Conservation (phyloP, 2,888 invertebrate genomes). For the Leucophenga maculata region DNA sequence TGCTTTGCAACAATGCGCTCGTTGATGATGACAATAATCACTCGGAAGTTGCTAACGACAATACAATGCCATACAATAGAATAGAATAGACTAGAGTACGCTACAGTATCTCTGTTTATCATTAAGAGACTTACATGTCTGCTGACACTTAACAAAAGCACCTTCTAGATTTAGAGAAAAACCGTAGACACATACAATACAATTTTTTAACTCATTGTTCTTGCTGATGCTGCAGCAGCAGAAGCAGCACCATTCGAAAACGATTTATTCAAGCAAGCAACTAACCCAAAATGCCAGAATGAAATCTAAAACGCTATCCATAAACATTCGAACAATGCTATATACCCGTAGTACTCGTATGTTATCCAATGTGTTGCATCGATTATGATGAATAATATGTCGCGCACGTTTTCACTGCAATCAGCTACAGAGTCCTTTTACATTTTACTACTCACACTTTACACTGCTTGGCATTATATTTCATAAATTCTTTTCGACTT, state of each 20-base stretch:
- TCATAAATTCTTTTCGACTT: neutral
- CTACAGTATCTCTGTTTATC: neutral
- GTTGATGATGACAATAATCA: conserved; percentile 17
- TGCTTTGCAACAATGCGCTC: conserved; percentile 17
- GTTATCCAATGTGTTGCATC: conserved; percentile 2
- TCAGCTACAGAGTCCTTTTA: neutral
- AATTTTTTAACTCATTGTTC: no score
- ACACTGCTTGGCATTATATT: neutral
- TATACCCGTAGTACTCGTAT: neutral
- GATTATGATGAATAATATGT: conserved; percentile 25
- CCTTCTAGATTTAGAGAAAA: neutral
- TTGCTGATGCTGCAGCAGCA: neutral
- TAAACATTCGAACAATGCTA: neutral
- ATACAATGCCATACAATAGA: neutral
- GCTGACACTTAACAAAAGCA: conserved; percentile 10
- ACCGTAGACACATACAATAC: neutral
- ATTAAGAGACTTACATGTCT: neutral
- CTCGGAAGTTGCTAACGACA: conserved; percentile 20
- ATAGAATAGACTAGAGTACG: no score
- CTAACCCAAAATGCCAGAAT: neutral
- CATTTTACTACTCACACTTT: no score
- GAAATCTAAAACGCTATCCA: neutral
- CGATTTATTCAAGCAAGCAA: neutral
- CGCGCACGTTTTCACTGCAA: conserved; percentile 24
- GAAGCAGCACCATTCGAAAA: neutral